Evolutionary conservation across 2,113 vertebrate species (phyloP), one percentile per base, ranked within the genome.

Genomic region (Equus quagga): DNA sequence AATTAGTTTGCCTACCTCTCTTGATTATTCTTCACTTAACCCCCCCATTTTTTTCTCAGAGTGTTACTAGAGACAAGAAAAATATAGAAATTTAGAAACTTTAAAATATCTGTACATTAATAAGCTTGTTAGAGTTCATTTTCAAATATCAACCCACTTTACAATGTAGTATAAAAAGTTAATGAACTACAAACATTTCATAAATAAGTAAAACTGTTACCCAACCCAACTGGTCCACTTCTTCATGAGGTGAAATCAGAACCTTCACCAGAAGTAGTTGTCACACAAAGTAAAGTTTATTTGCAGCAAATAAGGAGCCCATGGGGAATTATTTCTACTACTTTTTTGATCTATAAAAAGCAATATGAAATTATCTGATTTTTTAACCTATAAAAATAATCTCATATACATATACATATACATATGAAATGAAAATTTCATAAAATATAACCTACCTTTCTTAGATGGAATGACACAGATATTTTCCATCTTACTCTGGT

Each of bases 341-440:
- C n/a, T 81, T 64, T 85, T 87, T 65, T 62, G 72, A 75, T 54
- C 44, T 65, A 62, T 80, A 88, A 79, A 72, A 62, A 60, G 33
- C 31, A 94, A 49, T 56, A 56, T 92, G n/a, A 76, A 76, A 88
- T 95, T 83, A 79, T 44, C 65, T 89, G 3, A 78, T 4, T 67
- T 80, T 80, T 84, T 85, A 58, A 64, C 46, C 24, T 46, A 44
- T 72, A 36, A 89, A 95, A 89, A 79, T 64, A 87, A 87, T 87
- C 85, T 80, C 14, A 69, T 78, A 36, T 21, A 54, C 1, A 54
- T 41, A 67, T 51, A 12, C 5, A 67, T 36, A 10, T 13, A 14
- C 26, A 49, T 49, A 44, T 86, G 11, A 94, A 78, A 82, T 15
- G 17, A 67, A 81, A 82, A 31, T 86, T 96, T 92, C 8, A 7